These are phyloP conservation scores for Tor tambroides DNA, from an alignment of 2,113 vertebrate genomes.

Conservation along the genomic window DNA sequence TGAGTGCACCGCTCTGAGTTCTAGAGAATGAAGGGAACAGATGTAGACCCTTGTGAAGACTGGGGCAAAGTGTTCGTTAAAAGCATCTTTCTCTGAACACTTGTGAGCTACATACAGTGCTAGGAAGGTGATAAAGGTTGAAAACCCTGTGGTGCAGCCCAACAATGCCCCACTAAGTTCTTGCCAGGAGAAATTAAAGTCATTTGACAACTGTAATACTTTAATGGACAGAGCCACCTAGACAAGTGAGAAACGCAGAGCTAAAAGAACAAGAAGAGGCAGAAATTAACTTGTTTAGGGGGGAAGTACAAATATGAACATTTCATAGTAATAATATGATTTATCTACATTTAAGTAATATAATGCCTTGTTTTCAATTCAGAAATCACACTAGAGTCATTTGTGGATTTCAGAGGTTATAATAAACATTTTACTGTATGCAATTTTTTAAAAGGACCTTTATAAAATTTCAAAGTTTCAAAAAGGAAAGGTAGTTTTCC, in stretches of 20 bases:
- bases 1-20: neutral
- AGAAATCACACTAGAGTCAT: neutral
- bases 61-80: slow-evolving; percentile 46
- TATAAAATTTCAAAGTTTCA: neutral
- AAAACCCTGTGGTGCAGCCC: slow-evolving; percentile 39
- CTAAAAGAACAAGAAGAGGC: neutral
- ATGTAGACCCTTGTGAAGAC: slow-evolving; percentile 13
- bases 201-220: slow-evolving; percentile 51
- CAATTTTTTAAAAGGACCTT: neutral
- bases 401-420: neutral
- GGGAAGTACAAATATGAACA: neutral
- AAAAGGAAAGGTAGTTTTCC: neutral
- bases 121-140: slow-evolving; percentile 41
- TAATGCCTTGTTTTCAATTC: neutral
- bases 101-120: slow-evolving; percentile 6
- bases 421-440: neutral
- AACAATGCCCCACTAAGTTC: slow-evolving; percentile 50
- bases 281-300: neutral
- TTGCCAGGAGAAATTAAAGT: slow-evolving; percentile 55
- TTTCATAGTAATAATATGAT: slow-evolving; percentile 1
- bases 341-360: neutral
- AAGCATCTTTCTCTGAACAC: slow-evolving; percentile 28
- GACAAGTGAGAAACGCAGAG: slow-evolving; percentile 24
- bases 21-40: slow-evolving; percentile 8
- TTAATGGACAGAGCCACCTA: slow-evolving; percentile 44